phyloP scores from a whole-genome alignment of 30 jellyfish, hydroid and myxozoan species.

The Morbakka virulenta region DNA sequence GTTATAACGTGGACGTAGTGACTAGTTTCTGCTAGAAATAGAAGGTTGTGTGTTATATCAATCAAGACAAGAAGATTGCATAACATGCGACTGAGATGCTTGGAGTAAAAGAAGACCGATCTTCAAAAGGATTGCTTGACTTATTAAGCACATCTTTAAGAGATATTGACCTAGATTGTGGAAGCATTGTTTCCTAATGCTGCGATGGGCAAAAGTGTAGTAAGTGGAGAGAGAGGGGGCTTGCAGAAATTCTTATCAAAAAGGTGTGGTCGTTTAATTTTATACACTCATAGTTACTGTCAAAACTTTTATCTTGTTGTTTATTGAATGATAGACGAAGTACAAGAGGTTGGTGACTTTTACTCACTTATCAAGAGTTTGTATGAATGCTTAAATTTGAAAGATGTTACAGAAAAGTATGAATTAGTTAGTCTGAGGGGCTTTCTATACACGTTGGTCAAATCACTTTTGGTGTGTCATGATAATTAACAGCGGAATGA shows the following conservation, averaged over 20 bases:
- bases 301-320: conserved; percentile 18
- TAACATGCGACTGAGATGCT: conserved; percentile 6
- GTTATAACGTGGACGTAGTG: conserved; percentile 8
- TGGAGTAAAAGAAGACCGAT: conserved; percentile 17
- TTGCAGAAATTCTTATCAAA: conserved; percentile 13
- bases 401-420: conserved; percentile 10
- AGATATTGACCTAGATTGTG: background rate
- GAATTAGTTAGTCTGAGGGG: conserved; percentile 11
- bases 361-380: conserved; percentile 2
- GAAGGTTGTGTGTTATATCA: conserved; percentile 9
- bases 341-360: conserved; percentile 2
- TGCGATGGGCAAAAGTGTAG: conserved; percentile 27
- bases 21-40: background rate
- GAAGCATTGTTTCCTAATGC: too few relatives aligned
- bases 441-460: conserved; percentile 17
- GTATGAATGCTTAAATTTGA: conserved; percentile 1
- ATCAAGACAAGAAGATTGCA: conserved; percentile 5
- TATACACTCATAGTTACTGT: conserved; percentile 3
- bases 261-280: too few relatives aligned
- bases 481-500: background rate
- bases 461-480: background rate
- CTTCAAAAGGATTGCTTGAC: too few relatives aligned
- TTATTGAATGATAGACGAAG: background rate
- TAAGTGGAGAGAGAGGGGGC: conserved; percentile 29
- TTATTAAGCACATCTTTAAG: background rate